Base-by-base conservation (phyloP, 2,113 vertebrate species). In the Copsychus sechellarum region DNA sequence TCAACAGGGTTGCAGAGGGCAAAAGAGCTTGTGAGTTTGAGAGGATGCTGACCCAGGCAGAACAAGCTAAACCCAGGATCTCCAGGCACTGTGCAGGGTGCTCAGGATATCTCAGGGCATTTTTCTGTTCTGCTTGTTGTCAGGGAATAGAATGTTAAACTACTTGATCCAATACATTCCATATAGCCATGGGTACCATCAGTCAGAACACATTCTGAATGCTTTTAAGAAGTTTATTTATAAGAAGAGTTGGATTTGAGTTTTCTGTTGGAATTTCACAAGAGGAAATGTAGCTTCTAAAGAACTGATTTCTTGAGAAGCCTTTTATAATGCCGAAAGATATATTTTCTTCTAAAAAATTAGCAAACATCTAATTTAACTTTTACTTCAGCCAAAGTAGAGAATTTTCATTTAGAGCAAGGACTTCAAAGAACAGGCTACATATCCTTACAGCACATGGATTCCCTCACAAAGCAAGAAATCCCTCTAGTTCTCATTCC, bases 201-300 rank as follows among this genome's bases (percentile, higher is more conserved):
- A 58, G 5, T 71, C 79, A 81, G 47, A 88, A 62, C 4, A 40
- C 22, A 45, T 57, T 78, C 36, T 71, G 22, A 86, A 25, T 51
- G 43, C 17, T 71, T 88, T 79, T 76, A 64, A 74, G 24, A 42
- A 62, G 24, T 74, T 66, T 70, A 81, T 78, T 81, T 53, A 7
- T 53, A 53, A 19, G 28, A 61, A 67, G 40, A 87, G 4, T 4
- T 62, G 65, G 36, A 43, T 70, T 57, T 25, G 16, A 81, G 38
- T 84, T 89, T 89, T 84, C 47, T 33, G n/a, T 20, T 67, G 43
- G 69, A 91, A 85, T 74, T 90, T 89, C 43, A 25, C 43, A 64
- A 24, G 9, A 67, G 78, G 36, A 82, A 71, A 72, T 38, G 14
- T 25, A 71, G 47, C 65, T 90, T 79, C 65, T 92, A 73, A 61